Percentiles rank a stretch among this genome's conserved stretches.
Evolutionary conservation across 2,113 vertebrate genomes (phyloP).

Genomic region (Myrmecophaga tridactyla): DNA sequence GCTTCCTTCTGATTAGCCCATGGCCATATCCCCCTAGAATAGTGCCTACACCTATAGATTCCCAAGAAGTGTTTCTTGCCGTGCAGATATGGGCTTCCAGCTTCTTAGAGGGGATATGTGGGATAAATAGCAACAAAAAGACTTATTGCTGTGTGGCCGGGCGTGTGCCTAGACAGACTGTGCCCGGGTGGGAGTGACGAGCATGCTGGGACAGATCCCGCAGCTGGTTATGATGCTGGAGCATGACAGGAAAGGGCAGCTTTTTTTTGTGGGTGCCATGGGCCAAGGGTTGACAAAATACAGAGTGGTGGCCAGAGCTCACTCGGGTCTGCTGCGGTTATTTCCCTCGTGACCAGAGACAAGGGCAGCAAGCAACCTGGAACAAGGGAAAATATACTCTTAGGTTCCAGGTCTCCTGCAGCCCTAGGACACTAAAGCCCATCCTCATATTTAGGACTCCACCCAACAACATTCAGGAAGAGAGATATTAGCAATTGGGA

Average conservation of each 20-base stretch:
- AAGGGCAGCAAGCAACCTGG: rapidly evolving
- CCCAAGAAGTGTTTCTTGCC: not conserved
- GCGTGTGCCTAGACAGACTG: rapidly evolving
- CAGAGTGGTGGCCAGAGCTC: not conserved
- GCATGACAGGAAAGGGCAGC: not conserved
- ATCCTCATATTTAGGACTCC: rapidly evolving
- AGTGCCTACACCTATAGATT: rapidly evolving
- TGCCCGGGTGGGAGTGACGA: rapidly evolving
- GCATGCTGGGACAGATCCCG: rapidly evolving
- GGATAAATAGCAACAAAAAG: rapidly evolving
- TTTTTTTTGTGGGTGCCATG: not conserved
- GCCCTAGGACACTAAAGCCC: rapidly evolving
- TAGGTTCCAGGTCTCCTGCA: rapidly evolving
- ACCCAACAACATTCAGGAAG: rapidly evolving
- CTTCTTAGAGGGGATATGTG: not conserved
- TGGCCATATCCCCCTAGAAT: not conserved
- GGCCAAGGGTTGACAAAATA: not conserved
- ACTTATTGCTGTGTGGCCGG: not conserved
- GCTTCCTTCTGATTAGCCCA: rapidly evolving
- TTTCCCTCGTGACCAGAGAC: too few relatives aligned
- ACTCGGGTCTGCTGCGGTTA: not conserved
- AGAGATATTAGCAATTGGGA: rapidly evolving
- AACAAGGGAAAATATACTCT: rapidly evolving
- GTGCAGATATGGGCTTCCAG: not conserved
- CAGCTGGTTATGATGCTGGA: rapidly evolving